Evolutionary conservation across 2,888 invertebrate genomes (phyloP).

Genomic region (Diloba caeruleocephala): DNA sequence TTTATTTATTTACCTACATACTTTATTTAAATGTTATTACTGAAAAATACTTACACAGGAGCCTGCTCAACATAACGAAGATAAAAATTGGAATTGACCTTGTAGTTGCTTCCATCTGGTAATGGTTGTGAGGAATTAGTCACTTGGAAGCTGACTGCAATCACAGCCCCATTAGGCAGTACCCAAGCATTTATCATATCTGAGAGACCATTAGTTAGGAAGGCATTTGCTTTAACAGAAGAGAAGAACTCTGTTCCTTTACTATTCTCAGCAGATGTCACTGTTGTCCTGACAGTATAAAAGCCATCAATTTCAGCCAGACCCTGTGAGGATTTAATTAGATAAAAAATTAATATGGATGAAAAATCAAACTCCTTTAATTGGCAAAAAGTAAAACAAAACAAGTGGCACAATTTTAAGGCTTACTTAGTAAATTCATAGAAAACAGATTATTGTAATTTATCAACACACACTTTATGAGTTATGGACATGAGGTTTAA

Average conservation of each 20-base stretch:
- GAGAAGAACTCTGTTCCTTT: slow-evolving; percentile 92
- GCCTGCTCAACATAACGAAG: slow-evolving; percentile 95
- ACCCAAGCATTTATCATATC: slow-evolving; percentile 94
- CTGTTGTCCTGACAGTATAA: slow-evolving; percentile 92
- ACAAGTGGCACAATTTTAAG: too few species aligned
- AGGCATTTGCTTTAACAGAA: slow-evolving; percentile 93
- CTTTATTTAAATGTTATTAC: too few species aligned
- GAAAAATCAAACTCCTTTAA: too few species aligned
- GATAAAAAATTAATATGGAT: too few species aligned
- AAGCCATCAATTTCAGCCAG: slow-evolving; percentile 92
- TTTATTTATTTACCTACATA: too few species aligned
- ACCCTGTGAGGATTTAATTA: slow-evolving; percentile 78
- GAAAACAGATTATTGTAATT: too few species aligned
- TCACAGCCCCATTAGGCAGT: slow-evolving; percentile 93
- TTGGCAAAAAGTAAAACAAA: too few species aligned
- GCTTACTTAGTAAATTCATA: too few species aligned
- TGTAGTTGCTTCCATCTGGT: slow-evolving; percentile 54
- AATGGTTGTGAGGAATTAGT: slow-evolving; percentile 69
- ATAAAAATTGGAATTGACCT: slow-evolving; percentile 93
- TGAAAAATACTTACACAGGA: slow-evolving; percentile 89
- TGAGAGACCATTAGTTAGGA: slow-evolving; percentile 93
- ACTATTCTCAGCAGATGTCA: slow-evolving; percentile 90
- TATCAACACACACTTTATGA: too few species aligned
- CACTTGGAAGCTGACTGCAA: slow-evolving; percentile 91
- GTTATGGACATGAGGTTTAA: too few species aligned